Evolutionary conservation across 2,113 vertebrate genomes (phyloP).

Genomic region (Eira barbara): DNA sequence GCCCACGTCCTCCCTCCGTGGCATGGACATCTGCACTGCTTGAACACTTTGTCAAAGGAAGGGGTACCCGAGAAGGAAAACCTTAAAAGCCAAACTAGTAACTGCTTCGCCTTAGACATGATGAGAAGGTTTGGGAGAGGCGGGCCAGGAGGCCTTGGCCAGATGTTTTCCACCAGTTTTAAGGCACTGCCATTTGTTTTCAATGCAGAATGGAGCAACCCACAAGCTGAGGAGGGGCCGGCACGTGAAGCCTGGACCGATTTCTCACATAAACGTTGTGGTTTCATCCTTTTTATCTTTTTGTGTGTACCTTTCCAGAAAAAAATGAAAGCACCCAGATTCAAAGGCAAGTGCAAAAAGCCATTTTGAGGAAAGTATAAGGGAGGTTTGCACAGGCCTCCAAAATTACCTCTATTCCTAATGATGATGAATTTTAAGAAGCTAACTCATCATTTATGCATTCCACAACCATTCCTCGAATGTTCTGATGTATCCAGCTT

Average conservation of each 20-base stretch:
- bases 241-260: background rate
- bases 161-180: background rate
- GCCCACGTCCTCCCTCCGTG: background rate
- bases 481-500: background rate
- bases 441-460: background rate
- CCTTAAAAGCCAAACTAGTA: background rate
- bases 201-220: background rate
- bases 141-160: background rate
- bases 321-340: conserved; percentile 21
- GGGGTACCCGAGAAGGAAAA: background rate
- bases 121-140: background rate
- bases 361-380: background rate
- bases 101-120: background rate
- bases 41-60: background rate
- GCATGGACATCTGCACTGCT: background rate
- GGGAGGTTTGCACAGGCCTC: background rate
- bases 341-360: background rate
- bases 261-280: background rate
- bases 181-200: background rate
- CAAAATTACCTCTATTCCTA: background rate
- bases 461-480: background rate
- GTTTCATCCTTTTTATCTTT: background rate
- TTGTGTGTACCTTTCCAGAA: background rate
- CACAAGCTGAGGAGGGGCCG: background rate
- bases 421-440: background rate